phyloP scores from a whole-genome alignment of 2,797 vertebrate species.

The Sebastes baramenuke region DNA sequence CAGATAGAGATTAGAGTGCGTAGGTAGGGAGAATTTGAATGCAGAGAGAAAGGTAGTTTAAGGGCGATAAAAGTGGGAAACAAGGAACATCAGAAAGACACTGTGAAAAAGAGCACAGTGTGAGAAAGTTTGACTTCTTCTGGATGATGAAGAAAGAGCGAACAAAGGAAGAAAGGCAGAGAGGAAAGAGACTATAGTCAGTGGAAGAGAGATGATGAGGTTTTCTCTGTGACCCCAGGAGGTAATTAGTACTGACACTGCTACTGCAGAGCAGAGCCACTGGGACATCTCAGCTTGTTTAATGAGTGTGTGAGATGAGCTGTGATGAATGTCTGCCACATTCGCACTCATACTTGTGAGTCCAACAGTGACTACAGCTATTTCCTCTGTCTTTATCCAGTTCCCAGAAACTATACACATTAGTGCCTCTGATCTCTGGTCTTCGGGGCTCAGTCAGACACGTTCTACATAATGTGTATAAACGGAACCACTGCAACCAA shows the following conservation, averaged over 20 bases:
- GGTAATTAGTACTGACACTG: constrained; percentile 14
- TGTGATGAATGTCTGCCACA: constrained; percentile 6
- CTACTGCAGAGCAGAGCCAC: background rate
- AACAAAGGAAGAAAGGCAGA: background rate
- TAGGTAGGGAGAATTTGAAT: background rate
- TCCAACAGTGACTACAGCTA: background rate
- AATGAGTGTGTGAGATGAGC: background rate
- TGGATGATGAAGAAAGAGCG: background rate
- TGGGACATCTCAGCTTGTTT: constrained; percentile 4
- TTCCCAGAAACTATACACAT: background rate
- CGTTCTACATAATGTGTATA: background rate
- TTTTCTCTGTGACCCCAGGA: background rate
- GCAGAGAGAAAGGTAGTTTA: background rate
- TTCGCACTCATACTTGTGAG: background rate
- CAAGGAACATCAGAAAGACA: background rate
- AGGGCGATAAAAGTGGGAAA: background rate
- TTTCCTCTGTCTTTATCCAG: background rate
- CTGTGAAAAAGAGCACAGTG: background rate
- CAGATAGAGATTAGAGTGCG: background rate
- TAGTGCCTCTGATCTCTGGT: background rate
- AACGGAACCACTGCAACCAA: background rate
- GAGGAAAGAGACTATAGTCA: background rate
- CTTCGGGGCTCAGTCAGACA: background rate
- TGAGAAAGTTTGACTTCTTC: background rate
- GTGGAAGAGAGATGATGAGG: background rate